These are phyloP conservation scores for Dinothrombium tinctorium DNA, from an alignment of 1,140 invertebrate species.

Conservation along the genomic window DNA sequence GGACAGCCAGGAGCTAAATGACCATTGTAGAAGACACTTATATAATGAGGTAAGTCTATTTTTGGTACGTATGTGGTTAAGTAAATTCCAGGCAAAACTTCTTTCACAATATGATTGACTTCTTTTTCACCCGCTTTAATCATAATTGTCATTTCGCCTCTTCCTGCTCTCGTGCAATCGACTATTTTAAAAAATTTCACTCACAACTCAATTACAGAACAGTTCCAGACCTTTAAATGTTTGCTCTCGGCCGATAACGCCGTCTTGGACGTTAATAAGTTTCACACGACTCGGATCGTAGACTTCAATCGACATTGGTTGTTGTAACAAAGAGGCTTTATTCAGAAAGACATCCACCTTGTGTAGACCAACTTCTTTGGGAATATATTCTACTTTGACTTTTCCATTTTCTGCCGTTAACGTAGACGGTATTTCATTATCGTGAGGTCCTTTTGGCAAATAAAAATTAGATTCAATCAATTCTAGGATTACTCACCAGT, in stretches of 20 bases:
- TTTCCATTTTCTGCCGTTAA: not conserved
- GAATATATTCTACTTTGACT: conserved; percentile 4
- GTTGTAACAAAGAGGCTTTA: conserved; percentile 29
- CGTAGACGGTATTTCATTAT: conserved; percentile 20
- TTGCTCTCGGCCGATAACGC: conserved; percentile 54
- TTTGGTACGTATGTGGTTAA: conserved; percentile 60
- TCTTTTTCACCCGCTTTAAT: conserved; percentile 50
- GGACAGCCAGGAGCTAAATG: conserved; percentile 25
- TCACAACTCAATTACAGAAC: not conserved
- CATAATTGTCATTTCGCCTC: conserved; percentile 48
- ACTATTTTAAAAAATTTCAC: not conserved
- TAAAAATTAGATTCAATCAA: not conserved
- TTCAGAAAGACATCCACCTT: conserved; percentile 29
- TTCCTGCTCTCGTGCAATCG: conserved; percentile 1
- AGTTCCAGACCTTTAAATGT: conserved; percentile 32
- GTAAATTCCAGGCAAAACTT: conserved; percentile 27
- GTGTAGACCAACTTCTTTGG: conserved; percentile 26
- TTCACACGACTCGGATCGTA: conserved; percentile 59
- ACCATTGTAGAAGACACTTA: conserved; percentile 51
- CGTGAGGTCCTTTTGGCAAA: conserved; percentile 1
- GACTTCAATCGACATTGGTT: conserved; percentile 45
- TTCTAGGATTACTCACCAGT: conserved; percentile 18
- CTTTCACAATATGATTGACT: conserved; percentile 39
- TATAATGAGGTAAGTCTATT: conserved; percentile 50
- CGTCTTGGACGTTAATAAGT: conserved; percentile 47